These are phyloP conservation scores for Gallinago stenura DNA, from an alignment of 2,797 vertebrate genomes.

Conservation along the genomic window DNA sequence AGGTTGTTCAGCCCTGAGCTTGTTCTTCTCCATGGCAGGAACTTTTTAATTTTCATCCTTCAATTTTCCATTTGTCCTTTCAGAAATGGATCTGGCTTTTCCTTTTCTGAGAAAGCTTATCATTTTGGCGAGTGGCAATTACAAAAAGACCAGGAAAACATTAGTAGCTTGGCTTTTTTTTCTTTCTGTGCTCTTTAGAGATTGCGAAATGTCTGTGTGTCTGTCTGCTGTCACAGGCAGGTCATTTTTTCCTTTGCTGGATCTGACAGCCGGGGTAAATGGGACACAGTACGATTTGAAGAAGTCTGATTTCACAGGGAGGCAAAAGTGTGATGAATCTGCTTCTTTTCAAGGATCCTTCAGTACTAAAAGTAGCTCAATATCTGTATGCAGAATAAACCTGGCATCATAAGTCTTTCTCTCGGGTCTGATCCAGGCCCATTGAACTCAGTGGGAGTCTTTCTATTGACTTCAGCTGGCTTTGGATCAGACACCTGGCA, in stretches of 20 bases:
- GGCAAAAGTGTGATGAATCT: not conserved
- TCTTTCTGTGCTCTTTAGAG: not conserved
- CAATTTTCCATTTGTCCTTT: not conserved
- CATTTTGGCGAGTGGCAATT: not conserved
- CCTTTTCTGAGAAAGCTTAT: not conserved
- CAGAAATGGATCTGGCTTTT: not conserved
- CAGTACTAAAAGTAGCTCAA: not conserved
- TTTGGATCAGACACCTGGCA: conserved; percentile 41
- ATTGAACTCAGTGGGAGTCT: conserved; percentile 29
- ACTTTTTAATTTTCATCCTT: not conserved
- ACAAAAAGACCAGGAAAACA: not conserved
- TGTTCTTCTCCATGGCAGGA: not conserved
- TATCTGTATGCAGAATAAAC: not conserved
- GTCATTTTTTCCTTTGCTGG: conserved; percentile 36
- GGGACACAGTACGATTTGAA: not conserved
- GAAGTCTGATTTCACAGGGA: conserved; percentile 18
- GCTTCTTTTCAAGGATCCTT: conserved; percentile 22
- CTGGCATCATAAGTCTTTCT: conserved; percentile 35
- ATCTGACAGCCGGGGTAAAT: conserved; percentile 25
- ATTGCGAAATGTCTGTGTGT: not conserved
- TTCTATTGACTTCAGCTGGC: conserved; percentile 49
- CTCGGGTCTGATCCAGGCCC: conserved; percentile 26
- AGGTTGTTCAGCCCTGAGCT: not conserved
- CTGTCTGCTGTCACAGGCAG: conserved; percentile 13
- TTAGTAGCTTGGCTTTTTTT: not conserved